Base-by-base conservation (phyloP, 2,888 invertebrate species). In the Ophion costatus region DNA sequence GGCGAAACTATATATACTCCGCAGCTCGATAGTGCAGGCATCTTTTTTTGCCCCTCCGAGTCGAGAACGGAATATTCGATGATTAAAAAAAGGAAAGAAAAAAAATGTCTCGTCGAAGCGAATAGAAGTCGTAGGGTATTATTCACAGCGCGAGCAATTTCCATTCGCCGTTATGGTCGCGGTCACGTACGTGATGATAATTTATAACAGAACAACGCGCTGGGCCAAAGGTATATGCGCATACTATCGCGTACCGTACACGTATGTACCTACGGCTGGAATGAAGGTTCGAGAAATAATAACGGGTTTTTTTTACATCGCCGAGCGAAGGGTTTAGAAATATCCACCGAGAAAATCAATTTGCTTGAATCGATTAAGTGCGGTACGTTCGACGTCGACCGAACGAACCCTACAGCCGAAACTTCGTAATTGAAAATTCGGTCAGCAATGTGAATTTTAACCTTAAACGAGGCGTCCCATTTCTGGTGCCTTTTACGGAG, bases 171-270 rank as follows among this genome's bases (percentile, higher is more conserved):
- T 71, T 85, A 80, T 82, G 82, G 71, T 73, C 67, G 78, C 59
- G 70, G 79, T 78, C 69, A 29, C 78, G 71, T 22, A 85, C 84
- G 84, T 85, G 84, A 85, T 64, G 61, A 79, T 76, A 76, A 82
- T 85, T 85, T 45, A 61, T 56, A 79, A 84, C 24, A 66, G 51
- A 61, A 11, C 38, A 38, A 38, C 51, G n/a, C 51, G 20, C 61
- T 69, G 75, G 59, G 51, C 22, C 17, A 17, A 22, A 77, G 57
- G 45, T 77, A 66, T 45, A 17, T 1, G 20, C 45, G 66, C 74
- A 9, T 63, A 74, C 63, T 63, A 76, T 80, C 70, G 29, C 20
- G 20, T 51, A 51, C 9, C 42, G 71, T 11, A 22, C 17, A 51
- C 57, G 33, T 42, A 29, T 74, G 42, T 63, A 64, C 42, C 22